These are phyloP conservation scores for Leptatherina wallacei DNA, from an alignment of 2,797 vertebrate genomes.

Conservation along the genomic window DNA sequence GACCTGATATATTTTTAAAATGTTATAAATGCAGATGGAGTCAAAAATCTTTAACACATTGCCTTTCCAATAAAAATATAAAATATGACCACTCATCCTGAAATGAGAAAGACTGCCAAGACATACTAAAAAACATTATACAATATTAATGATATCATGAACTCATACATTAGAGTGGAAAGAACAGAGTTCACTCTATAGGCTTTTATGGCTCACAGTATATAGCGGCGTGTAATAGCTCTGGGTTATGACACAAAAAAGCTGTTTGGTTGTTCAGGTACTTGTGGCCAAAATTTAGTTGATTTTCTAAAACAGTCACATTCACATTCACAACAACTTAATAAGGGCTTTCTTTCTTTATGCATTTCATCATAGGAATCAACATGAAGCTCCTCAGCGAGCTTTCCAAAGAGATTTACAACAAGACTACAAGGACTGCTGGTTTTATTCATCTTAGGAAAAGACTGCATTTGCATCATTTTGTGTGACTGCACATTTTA, in stretches of 20 bases:
- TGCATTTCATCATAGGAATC: background rate
- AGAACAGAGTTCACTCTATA: conserved; percentile 20
- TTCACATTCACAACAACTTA: background rate
- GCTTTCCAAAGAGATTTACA: conserved; percentile 1
- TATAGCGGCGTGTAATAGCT: conserved; percentile 66
- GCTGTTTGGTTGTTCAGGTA: conserved; percentile 40
- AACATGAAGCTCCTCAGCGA: background rate
- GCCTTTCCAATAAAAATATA: background rate
- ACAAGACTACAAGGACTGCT: conserved; percentile 29
- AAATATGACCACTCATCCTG: conserved; percentile 11
- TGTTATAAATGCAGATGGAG: background rate
- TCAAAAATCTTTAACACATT: background rate
- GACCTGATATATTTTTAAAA: background rate
- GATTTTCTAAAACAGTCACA: conserved; percentile 9
- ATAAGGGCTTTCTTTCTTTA: background rate
- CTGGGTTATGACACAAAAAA: conserved; percentile 62
- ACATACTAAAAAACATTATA: background rate
- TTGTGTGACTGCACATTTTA: conserved; percentile 19
- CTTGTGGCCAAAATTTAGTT: conserved; percentile 10
- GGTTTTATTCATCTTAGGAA: conserved; percentile 41
- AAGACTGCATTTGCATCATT: conserved; percentile 17
- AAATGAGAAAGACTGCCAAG: background rate
- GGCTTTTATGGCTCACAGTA: conserved; percentile 70
- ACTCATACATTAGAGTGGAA: background rate
- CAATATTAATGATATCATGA: background rate